These are phyloP conservation scores for Opisthocomus hoazin DNA, from an alignment of 2,113 vertebrate species.

Conservation along the genomic window DNA sequence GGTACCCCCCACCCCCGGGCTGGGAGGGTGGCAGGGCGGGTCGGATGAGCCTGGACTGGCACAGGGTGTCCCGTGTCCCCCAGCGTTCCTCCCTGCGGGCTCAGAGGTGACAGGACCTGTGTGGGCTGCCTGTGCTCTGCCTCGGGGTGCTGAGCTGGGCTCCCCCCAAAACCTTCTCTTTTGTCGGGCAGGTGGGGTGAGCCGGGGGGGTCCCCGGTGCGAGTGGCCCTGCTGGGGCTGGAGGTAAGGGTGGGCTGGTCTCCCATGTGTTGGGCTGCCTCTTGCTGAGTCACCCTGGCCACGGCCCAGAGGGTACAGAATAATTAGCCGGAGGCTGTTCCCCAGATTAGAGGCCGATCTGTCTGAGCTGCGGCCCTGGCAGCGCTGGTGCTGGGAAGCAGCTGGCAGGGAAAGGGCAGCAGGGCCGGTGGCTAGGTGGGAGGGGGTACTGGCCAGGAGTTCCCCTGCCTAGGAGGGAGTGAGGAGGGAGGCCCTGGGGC, in stretches of 20 bases:
- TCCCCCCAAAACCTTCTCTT: too few relatives aligned
- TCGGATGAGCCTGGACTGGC: background rate
- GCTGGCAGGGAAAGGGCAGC: background rate
- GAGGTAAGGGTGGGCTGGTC: background rate
- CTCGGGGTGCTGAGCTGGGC: fast-evolving
- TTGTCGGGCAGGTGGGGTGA: too few relatives aligned
- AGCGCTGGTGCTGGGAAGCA: background rate
- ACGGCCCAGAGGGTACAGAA: conserved; percentile 13
- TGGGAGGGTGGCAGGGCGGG: background rate
- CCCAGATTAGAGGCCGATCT: conserved; percentile 30
- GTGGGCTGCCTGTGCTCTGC: background rate
- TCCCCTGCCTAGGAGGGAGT: background rate
- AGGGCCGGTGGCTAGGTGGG: too few relatives aligned
- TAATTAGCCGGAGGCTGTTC: conserved; percentile 19
- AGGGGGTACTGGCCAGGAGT: background rate
- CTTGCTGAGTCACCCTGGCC: conserved; percentile 54
- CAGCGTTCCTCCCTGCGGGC: background rate
- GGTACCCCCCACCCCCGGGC: background rate
- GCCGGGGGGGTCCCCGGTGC: too few relatives aligned
- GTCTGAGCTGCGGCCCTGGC: conserved; percentile 24
- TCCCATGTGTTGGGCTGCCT: background rate
- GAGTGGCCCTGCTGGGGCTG: too few relatives aligned
- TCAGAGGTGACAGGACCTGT: background rate
- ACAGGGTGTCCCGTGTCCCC: fast-evolving
- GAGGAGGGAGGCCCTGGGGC: background rate